Percentiles rank a stretch among this genome's conserved stretches.
phyloP scores from a whole-genome alignment of 2,113 vertebrate species.

The Camelus bactrianus region DNA sequence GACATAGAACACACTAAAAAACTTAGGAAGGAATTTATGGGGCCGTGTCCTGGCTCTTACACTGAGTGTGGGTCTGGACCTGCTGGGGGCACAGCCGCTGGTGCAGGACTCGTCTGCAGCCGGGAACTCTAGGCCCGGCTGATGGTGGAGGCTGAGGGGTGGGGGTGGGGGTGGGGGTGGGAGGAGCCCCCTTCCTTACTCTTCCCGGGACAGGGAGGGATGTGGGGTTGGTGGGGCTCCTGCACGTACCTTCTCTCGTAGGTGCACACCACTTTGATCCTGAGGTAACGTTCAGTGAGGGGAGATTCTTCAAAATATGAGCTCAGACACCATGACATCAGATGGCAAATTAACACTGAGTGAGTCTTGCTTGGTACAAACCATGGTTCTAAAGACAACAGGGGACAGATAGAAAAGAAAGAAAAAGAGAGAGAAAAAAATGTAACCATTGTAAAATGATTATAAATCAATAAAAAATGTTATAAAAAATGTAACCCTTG shows the following conservation, averaged over 20 bases:
- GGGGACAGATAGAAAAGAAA: neutral
- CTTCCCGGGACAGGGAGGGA: neutral
- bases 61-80: neutral
- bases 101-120: neutral
- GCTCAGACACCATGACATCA: neutral
- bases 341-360: neutral
- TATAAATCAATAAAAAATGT: too few relatives aligned
- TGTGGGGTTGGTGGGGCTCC: neutral
- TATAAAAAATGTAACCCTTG: neutral
- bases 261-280: neutral
- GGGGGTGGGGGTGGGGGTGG: neutral
- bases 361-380: neutral
- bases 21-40: constrained; percentile 16
- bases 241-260: neutral
- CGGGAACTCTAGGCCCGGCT: neutral
- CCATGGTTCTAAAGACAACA: neutral
- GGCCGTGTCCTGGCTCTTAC: neutral
- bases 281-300: neutral
- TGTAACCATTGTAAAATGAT: neutral
- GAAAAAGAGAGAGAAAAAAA: neutral
- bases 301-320: neutral
- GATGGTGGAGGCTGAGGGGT: neutral
- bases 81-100: neutral
- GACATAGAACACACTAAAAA: constrained; percentile 25
- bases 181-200: neutral